Evolutionary conservation across 2,797 vertebrate genomes (phyloP).

Genomic region (Cirrhinus molitorella): DNA sequence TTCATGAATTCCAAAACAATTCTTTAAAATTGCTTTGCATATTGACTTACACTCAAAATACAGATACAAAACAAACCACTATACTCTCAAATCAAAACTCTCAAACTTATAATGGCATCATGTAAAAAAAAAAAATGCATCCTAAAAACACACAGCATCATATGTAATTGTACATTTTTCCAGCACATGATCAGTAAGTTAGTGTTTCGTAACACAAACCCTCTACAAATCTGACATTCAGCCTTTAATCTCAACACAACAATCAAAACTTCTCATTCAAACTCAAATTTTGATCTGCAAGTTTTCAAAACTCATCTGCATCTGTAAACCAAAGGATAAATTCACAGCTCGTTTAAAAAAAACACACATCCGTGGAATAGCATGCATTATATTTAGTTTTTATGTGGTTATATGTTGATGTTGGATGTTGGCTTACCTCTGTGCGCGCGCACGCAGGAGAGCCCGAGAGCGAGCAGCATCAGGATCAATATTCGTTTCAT

Average conservation of each 20-base stretch:
- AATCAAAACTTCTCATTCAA: neutral
- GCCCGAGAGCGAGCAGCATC: slow-evolving; percentile 13
- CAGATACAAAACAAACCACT: neutral
- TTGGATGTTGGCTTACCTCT: slow-evolving; percentile 27
- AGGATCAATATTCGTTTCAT: neutral
- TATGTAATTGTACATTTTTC: neutral
- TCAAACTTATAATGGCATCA: neutral
- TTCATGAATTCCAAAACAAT: neutral
- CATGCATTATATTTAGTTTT: too few species aligned
- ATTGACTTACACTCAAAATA: neutral
- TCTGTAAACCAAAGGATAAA: neutral
- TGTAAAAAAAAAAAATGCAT: neutral
- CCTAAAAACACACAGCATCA: neutral
- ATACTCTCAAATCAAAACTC: neutral
- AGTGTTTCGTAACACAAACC: neutral
- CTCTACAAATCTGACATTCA: neutral
- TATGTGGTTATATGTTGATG: too few species aligned
- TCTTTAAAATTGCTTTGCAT: neutral
- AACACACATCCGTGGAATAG: neutral
- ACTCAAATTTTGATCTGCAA: neutral
- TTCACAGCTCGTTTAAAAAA: neutral
- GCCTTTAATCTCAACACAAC: neutral
- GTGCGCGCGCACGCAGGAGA: slow-evolving; percentile 16
- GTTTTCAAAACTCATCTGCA: neutral
- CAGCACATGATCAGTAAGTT: neutral